A percentile compares a stretch with the other conserved stretches of the same genome.
These are phyloP conservation scores for Hypocryptadius cinnamomeus DNA, from an alignment of 2,113 vertebrate species.

Conservation along the genomic window DNA sequence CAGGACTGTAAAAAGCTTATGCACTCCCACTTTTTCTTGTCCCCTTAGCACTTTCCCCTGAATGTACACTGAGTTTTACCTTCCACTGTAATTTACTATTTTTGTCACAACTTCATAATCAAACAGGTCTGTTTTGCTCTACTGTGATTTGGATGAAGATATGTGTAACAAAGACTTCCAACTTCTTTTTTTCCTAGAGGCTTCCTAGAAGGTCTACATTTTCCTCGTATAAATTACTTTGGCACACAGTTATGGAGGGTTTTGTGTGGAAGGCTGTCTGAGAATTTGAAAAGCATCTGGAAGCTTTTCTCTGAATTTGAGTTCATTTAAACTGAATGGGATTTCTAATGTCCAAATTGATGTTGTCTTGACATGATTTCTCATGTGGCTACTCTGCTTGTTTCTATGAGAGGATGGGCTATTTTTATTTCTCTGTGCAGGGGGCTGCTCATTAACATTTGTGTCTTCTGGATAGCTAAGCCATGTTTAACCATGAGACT, in stretches of 20 bases:
- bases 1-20: background rate
- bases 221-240: background rate
- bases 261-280: background rate
- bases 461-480: background rate
- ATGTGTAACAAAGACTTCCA: background rate
- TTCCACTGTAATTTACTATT: background rate
- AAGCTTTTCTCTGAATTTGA: background rate
- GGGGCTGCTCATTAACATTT: background rate
- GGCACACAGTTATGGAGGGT: accelerated
- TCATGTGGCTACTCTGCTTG: background rate
- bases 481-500: background rate
- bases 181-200: background rate
- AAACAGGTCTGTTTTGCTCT: background rate
- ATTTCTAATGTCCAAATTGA: background rate
- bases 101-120: background rate
- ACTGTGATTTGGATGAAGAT: background rate
- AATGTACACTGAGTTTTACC: background rate
- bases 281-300: background rate
- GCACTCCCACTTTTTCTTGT: background rate
- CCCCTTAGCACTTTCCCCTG: background rate
- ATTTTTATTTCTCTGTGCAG: background rate
- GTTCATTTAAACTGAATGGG: background rate
- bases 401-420: background rate
- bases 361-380: background rate
- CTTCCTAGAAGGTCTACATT: background rate